phyloP scores from a whole-genome alignment of 2,888 invertebrate species.

The Pediacus dermestoides region DNA sequence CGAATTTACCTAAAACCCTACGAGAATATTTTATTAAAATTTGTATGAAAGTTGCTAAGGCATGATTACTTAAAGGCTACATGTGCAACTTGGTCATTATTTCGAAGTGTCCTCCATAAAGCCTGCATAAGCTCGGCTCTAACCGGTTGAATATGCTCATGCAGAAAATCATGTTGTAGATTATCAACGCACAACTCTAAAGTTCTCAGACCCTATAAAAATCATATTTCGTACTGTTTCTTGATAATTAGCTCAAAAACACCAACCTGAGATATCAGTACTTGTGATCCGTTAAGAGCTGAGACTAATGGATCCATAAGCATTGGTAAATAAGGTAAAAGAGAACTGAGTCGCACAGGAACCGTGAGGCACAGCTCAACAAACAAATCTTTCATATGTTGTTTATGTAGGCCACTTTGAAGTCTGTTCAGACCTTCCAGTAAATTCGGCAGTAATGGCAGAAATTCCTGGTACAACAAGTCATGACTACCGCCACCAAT shows the following conservation, averaged over 20 bases:
- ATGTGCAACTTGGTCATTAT: slow-evolving; percentile 65
- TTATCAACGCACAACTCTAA: slow-evolving; percentile 98
- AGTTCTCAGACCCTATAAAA: slow-evolving; percentile 85
- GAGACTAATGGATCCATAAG: slow-evolving; percentile 98
- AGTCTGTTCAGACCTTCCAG: slow-evolving; percentile 91
- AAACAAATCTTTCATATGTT: slow-evolving; percentile 98
- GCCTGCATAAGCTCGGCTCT: slow-evolving; percentile 97
- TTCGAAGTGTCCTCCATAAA: slow-evolving; percentile 88
- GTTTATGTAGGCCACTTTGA: slow-evolving; percentile 94
- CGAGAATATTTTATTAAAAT: slow-evolving; percentile 21
- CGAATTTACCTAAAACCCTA: slow-evolving; percentile 95
- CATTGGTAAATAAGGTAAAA: slow-evolving; percentile 95
- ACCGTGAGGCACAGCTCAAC: slow-evolving; percentile 97
- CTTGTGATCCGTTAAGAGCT: slow-evolving; percentile 93
- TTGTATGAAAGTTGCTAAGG: too few relatives aligned
- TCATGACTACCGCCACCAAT: slow-evolving; percentile 99
- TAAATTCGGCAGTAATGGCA: slow-evolving; percentile 90
- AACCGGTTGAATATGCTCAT: slow-evolving; percentile 98
- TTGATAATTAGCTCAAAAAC: too few relatives aligned
- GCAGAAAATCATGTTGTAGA: slow-evolving; percentile 95
- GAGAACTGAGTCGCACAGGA: slow-evolving; percentile 91
- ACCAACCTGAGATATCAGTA: slow-evolving; percentile 74
- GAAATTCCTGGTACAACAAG: slow-evolving; percentile 93
- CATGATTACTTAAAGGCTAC: slow-evolving; percentile 34
- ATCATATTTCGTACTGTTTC: too few relatives aligned